These are phyloP conservation scores for Oenanthe oenanthe DNA, from an alignment of 2,113 vertebrate genomes.

Conservation along the genomic window DNA sequence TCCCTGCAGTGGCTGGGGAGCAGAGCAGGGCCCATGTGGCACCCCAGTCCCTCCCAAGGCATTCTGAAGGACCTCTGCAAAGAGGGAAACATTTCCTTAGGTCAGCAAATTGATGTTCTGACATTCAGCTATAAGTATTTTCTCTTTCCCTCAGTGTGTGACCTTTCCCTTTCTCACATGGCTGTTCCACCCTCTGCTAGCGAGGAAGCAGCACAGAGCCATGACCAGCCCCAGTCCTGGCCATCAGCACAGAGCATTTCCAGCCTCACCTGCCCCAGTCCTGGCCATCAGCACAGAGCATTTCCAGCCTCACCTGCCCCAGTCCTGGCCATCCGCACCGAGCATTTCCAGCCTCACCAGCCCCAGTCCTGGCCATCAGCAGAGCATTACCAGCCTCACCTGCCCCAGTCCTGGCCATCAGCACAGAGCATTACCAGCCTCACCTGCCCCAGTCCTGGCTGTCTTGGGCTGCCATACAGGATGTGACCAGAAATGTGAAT, in stretches of 20 bases:
- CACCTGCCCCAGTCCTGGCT: too few species aligned
- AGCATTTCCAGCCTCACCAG: neutral
- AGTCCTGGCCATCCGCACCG: too few species aligned
- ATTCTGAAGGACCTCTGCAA: neutral
- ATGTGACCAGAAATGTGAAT: too few species aligned
- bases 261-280: too few species aligned
- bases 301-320: too few species aligned
- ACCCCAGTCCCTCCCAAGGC: neutral
- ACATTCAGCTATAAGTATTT: slow-evolving; percentile 66
- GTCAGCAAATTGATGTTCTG: slow-evolving; percentile 42
- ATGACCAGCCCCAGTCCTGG: neutral
- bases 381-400: too few species aligned
- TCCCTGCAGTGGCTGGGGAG: accelerated
- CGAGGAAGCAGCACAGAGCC: neutral
- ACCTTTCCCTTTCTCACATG: slow-evolving; percentile 34
- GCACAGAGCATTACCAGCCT: too few species aligned
- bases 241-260: neutral
- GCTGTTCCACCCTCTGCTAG: neutral
- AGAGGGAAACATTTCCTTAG: slow-evolving; percentile 35
- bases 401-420: too few species aligned
- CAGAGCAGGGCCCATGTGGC: neutral
- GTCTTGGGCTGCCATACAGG: too few species aligned
- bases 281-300: too few species aligned
- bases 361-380: neutral
- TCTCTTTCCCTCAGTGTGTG: slow-evolving; percentile 34